phyloP scores from a whole-genome alignment of 2,797 vertebrate species.

The Centropyge bicolor region DNA sequence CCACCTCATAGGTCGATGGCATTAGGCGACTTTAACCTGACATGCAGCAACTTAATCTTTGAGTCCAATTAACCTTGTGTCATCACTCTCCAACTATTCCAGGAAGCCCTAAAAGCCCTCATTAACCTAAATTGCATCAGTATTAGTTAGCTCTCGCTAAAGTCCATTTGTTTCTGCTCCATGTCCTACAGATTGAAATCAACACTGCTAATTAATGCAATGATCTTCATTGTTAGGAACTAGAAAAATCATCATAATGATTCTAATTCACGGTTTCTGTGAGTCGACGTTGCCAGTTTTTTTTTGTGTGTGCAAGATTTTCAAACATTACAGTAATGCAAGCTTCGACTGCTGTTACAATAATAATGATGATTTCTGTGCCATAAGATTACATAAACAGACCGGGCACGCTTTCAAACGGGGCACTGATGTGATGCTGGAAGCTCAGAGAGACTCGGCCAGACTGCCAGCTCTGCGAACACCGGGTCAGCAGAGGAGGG shows the following conservation, averaged over 20 bases:
- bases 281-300: slow-evolving; percentile 19
- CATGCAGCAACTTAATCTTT: slow-evolving; percentile 73
- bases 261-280: slow-evolving; percentile 1
- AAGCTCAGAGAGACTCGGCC: slow-evolving; percentile 34
- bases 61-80: slow-evolving; percentile 78
- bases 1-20: slow-evolving; percentile 38
- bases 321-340: slow-evolving; percentile 56
- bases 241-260: background rate
- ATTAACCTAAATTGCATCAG: slow-evolving; percentile 73
- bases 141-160: slow-evolving; percentile 38
- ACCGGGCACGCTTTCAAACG: slow-evolving; percentile 71
- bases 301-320: slow-evolving; percentile 43
- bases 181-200: slow-evolving; percentile 34
- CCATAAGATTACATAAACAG: slow-evolving; percentile 66
- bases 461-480: slow-evolving; percentile 47
- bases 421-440: slow-evolving; percentile 43
- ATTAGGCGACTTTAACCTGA: slow-evolving; percentile 68
- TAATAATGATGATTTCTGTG: slow-evolving; percentile 63
- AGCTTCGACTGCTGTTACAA: slow-evolving; percentile 46
- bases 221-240: background rate
- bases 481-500: slow-evolving; percentile 50
- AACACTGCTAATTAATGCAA: slow-evolving; percentile 32
- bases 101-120: slow-evolving; percentile 69
- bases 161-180: slow-evolving; percentile 48
- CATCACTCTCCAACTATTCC: slow-evolving; percentile 62